Percentiles rank a stretch among this genome's conserved stretches.
Evolutionary conservation across 2,888 invertebrate species (phyloP).

Genomic region (Pecten maximus): DNA sequence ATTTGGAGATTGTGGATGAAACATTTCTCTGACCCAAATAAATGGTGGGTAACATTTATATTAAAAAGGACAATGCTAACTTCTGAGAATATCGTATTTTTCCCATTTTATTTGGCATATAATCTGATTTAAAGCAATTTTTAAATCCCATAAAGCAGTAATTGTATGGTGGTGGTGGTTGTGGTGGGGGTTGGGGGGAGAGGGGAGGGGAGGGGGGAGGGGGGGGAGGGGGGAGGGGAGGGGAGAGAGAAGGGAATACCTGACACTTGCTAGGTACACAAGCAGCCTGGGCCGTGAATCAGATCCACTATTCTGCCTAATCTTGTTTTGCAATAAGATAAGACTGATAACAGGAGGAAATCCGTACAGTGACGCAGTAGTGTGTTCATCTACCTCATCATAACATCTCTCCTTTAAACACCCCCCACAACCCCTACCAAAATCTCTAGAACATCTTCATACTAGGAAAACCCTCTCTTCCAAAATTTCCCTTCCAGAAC

Average conservation of each 20-base stretch:
- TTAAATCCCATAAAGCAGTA: not conserved
- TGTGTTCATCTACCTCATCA: not conserved
- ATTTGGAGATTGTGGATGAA: not conserved
- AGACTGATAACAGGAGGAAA: not conserved
- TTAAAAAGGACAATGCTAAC: not conserved
- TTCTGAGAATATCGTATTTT: not conserved
- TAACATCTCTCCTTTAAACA: not conserved
- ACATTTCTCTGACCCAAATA: not conserved
- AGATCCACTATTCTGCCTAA: not conserved
- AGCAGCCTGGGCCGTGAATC: not conserved
- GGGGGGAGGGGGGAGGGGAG: not conserved
- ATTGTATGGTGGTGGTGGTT: no score
- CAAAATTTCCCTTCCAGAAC: not conserved
- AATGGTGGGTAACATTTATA: no score
- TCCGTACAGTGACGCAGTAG: conserved; percentile 6
- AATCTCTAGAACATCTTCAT: not conserved
- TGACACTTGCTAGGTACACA: conserved; percentile 22
- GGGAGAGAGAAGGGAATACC: not conserved
- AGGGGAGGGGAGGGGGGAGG: not conserved
- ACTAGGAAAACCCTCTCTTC: not conserved
- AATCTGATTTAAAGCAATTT: not conserved
- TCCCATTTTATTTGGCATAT: not conserved
- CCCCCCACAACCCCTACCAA: not conserved
- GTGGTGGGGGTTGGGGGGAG: no score
- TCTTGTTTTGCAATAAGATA: conserved; percentile 5